Evolutionary conservation across 2,797 vertebrate species (phyloP).

Genomic region (Fratercula arctica): DNA sequence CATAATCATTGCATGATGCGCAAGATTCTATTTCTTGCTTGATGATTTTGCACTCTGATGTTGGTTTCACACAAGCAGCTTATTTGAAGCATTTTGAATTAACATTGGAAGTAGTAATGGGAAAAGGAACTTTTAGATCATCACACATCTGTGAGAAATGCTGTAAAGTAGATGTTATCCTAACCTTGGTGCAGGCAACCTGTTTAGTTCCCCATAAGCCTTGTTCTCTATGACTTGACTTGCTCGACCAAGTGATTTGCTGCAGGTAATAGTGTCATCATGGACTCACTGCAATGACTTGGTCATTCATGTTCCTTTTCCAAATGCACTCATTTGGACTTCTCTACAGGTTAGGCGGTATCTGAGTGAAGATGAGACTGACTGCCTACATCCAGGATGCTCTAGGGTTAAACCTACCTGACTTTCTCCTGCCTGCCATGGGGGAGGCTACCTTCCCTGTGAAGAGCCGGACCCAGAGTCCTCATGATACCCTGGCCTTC

Average conservation of each 20-base stretch:
- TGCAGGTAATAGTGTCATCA: neutral
- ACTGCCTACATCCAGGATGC: neutral
- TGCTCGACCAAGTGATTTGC: neutral
- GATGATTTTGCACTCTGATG: neutral
- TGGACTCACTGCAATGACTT: neutral
- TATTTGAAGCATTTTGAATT: neutral
- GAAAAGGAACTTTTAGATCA: neutral
- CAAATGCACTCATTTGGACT: neutral
- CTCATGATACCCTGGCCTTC: neutral
- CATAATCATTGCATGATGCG: neutral
- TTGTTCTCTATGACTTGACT: neutral
- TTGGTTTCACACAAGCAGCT: neutral
- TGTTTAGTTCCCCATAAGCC: neutral
- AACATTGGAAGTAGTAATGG: neutral
- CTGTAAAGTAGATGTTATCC: neutral
- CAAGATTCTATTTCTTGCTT: neutral
- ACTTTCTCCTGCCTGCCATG: neutral
- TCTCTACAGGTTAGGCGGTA: neutral
- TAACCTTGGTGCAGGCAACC: neutral
- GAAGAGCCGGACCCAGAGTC: rapidly evolving
- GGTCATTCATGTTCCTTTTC: neutral
- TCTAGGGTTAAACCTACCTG: neutral
- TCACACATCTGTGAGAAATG: neutral
- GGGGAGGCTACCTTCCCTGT: neutral
- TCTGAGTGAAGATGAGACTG: neutral